These are phyloP conservation scores for Mobula birostris DNA, from an alignment of 2,113 vertebrate species.

Conservation along the genomic window DNA sequence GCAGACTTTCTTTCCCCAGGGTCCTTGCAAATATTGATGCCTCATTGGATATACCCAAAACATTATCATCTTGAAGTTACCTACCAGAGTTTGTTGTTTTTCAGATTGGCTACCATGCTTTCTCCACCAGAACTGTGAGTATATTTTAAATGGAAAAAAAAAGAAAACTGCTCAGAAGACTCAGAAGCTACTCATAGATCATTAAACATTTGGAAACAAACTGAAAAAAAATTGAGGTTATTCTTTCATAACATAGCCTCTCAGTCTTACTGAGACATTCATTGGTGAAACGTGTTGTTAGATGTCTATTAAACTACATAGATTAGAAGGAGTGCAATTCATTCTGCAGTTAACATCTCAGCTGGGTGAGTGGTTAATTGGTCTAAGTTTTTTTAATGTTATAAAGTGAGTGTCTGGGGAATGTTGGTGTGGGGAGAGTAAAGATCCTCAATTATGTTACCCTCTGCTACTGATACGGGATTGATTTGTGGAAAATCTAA, in stretches of 20 bases:
- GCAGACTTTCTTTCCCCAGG: too few species aligned
- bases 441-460: background rate
- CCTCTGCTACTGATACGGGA: background rate
- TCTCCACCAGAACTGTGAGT: too few species aligned
- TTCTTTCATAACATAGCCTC: background rate
- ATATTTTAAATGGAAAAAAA: too few species aligned
- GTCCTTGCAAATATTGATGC: too few species aligned
- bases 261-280: background rate
- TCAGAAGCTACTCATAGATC: too few species aligned
- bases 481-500: background rate
- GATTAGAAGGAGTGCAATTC: background rate
- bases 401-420: background rate
- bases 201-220: background rate
- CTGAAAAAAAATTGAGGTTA: background rate
- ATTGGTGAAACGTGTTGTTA: background rate
- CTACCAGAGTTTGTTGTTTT: too few species aligned
- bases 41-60: too few species aligned
- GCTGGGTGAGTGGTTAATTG: background rate
- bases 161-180: too few species aligned
- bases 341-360: background rate
- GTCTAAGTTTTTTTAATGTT: too few species aligned
- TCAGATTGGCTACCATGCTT: too few species aligned
- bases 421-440: background rate
- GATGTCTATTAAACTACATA: background rate
- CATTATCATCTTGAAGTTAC: too few species aligned